Evolutionary conservation across 2,113 vertebrate species (phyloP).

Genomic region (Himantopus leucocephalus): DNA sequence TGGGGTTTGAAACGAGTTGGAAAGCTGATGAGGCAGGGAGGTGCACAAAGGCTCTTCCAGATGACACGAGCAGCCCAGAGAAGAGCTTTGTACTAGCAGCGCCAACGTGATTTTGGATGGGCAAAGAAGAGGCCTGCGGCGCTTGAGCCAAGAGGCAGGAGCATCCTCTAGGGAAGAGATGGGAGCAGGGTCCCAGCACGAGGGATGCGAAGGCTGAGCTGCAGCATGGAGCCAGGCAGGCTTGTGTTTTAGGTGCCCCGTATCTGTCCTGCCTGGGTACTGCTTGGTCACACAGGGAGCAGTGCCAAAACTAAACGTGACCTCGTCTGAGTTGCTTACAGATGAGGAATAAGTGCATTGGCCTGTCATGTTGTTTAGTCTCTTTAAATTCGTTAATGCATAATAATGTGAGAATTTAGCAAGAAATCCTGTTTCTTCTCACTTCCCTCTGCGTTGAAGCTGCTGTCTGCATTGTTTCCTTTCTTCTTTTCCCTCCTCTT

Average conservation of each 20-base stretch:
- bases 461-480: not conserved
- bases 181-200: not conserved
- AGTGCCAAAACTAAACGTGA: not conserved
- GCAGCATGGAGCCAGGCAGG: not conserved
- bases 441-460: not conserved
- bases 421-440: not conserved
- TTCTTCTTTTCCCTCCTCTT: not conserved
- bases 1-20: not conserved
- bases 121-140: not conserved
- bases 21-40: not conserved
- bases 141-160: not conserved
- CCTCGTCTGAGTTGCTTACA: not conserved
- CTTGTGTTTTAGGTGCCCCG: rapidly evolving
- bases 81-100: not conserved
- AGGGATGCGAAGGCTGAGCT: not conserved
- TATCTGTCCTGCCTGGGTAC: not conserved
- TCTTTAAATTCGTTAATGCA: not conserved
- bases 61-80: not conserved
- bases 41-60: not conserved
- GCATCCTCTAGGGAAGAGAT: not conserved
- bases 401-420: not conserved
- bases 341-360: not conserved
- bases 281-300: rapidly evolving
- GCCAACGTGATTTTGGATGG: rapidly evolving
- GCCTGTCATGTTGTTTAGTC: not conserved